Evolutionary conservation across 2,113 vertebrate species (phyloP).

Genomic region (Microcebus ravelobensis): DNA sequence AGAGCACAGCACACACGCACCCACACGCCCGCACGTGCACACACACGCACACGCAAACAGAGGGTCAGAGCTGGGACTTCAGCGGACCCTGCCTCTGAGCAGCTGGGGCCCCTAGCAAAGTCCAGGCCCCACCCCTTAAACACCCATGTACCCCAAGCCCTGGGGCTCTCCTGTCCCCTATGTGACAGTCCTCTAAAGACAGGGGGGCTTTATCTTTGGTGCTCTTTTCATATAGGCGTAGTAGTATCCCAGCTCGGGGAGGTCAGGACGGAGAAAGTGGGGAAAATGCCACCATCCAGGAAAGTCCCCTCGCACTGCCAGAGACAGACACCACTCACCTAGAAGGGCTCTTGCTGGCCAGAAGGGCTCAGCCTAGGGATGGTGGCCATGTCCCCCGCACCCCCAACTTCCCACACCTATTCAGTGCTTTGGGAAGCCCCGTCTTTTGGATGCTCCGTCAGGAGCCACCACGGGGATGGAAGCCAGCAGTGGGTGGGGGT

Average conservation of each 20-base stretch:
- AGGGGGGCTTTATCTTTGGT: background rate
- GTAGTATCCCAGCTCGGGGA: rapidly evolving
- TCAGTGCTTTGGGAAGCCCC: background rate
- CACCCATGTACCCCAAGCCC: background rate
- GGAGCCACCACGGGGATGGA: background rate
- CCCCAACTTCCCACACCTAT: background rate
- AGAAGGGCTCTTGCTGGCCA: background rate
- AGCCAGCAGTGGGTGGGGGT: background rate
- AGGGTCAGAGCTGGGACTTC: conserved; percentile 3
- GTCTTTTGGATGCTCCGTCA: rapidly evolving
- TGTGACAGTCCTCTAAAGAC: background rate
- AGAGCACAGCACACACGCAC: background rate
- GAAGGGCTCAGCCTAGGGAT: background rate
- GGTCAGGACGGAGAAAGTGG: background rate
- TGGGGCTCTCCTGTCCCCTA: rapidly evolving
- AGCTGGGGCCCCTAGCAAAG: conserved; percentile 56
- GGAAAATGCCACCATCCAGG: background rate
- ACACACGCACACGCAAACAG: rapidly evolving
- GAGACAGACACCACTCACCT: background rate
- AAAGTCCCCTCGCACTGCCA: background rate
- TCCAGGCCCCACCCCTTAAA: conserved; percentile 43
- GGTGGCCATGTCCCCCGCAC: rapidly evolving
- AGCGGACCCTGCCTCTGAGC: background rate
- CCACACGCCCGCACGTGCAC: background rate
- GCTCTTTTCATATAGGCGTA: background rate